A percentile compares a stretch with the other conserved stretches of the same genome.
These are phyloP conservation scores for Dascillus cervinus DNA, from an alignment of 2,888 invertebrate genomes.

Conservation along the genomic window DNA sequence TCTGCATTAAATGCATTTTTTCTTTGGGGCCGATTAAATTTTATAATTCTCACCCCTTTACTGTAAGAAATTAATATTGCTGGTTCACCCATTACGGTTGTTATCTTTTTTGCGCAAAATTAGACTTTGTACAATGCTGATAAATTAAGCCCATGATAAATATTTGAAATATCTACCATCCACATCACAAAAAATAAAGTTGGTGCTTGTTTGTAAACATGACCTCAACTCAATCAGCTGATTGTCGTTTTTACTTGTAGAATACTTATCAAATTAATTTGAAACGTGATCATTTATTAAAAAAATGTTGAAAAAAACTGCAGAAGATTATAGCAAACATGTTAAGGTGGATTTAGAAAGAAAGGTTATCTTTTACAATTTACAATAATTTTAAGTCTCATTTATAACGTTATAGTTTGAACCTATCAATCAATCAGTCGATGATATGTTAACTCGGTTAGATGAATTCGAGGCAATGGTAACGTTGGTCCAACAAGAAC, in stretches of 20 bases:
- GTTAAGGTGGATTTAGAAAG: slow-evolving; percentile 86
- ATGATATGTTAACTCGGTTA: slow-evolving; percentile 58
- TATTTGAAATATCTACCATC: no score
- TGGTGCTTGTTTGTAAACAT: no score
- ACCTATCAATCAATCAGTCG: slow-evolving; percentile 54
- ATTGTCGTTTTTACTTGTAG: no score
- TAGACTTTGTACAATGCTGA: no score
- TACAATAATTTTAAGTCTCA: background rate
- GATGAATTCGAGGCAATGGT: slow-evolving; percentile 59
- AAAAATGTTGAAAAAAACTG: slow-evolving; percentile 30
- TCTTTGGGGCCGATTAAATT: slow-evolving; percentile 66
- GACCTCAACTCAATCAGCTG: no score
- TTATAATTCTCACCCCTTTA: slow-evolving; percentile 51
- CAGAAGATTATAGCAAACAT: slow-evolving; percentile 82
- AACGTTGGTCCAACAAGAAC: slow-evolving; percentile 46
- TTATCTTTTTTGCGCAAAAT: no score
- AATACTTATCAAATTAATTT: no score
- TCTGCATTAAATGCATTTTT: slow-evolving; percentile 67
- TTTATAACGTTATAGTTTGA: slow-evolving; percentile 18
- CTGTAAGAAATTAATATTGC: slow-evolving; percentile 2
- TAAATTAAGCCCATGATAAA: no score
- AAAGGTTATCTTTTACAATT: slow-evolving; percentile 18
- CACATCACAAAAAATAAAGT: no score
- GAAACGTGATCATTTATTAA: no score
- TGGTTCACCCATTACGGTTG: no score